These are phyloP conservation scores for Gadopsis bispinosus DNA, from an alignment of 2,797 vertebrate genomes.

Conservation along the genomic window DNA sequence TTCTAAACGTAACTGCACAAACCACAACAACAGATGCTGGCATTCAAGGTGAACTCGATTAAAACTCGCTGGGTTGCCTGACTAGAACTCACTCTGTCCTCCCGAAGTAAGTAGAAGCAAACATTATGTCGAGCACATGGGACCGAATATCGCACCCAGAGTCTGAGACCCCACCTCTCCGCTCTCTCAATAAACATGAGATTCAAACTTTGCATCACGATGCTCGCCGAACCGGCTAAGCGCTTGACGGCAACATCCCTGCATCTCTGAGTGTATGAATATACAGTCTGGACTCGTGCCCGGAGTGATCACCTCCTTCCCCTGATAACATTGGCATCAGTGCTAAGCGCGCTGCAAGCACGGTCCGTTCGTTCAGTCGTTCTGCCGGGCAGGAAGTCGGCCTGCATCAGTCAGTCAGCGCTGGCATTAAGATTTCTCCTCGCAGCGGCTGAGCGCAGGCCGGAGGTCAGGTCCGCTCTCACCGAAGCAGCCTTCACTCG, in stretches of 20 bases:
- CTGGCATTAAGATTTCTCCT: constrained; percentile 41
- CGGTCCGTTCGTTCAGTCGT: constrained; percentile 35
- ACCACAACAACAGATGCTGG: constrained; percentile 30
- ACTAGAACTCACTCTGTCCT: constrained; percentile 11
- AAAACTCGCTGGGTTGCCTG: constrained; percentile 20
- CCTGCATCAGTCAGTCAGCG: constrained; percentile 19
- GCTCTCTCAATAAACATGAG: constrained; percentile 60
- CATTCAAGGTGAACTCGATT: constrained; percentile 42
- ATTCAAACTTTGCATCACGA: constrained; percentile 55
- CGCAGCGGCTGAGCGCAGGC: constrained; percentile 27
- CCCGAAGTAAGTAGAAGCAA: constrained; percentile 26
- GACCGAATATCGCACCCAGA: constrained; percentile 32
- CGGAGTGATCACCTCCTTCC: constrained; percentile 44
- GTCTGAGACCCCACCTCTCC: constrained; percentile 19
- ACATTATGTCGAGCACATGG: constrained; percentile 43
- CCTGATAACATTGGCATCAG: constrained; percentile 49
- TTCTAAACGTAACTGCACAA: constrained; percentile 14
- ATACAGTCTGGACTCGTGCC: constrained; percentile 61
- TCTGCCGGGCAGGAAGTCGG: constrained; percentile 48
- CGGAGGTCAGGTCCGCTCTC: constrained; percentile 32
- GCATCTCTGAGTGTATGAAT: constrained; percentile 57
- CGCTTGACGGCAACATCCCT: constrained; percentile 60
- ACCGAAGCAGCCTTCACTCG: constrained; percentile 26
- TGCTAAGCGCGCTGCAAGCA: constrained; percentile 36
- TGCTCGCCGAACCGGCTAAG: constrained; percentile 63